Evolutionary conservation across 2,888 invertebrate genomes (phyloP), one percentile per base, ranked within the genome.

Genomic region (Synanthedon formicaeformis): DNA sequence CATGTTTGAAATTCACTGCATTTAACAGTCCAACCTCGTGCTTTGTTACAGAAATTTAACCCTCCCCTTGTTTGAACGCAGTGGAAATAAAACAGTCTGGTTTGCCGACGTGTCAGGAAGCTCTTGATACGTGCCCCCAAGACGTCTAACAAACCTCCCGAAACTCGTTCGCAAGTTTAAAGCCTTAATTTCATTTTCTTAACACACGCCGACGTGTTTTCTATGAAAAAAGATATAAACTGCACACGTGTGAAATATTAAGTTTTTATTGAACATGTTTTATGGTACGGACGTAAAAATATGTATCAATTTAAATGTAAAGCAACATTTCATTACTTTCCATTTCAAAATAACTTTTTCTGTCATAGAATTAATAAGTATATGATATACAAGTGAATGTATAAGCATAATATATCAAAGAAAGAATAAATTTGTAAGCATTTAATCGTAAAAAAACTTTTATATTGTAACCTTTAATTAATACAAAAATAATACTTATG

Each of bases 111-210:
- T 71, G 74, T 73, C 73, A 73, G 68, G 63, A 49, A 67, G 69
- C 66, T 69, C 69, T 81, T 83, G 84, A 83, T 79, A 78, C 68
- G 75, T 71, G 65, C 58, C 64, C 65, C 67, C 56, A 73, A 73
- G 68, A 67, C 62, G 60, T 60, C 66, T 69, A 61, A 69, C 70
- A 76, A 76, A 73, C 75, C 75, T 69, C 75, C 72, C 78, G 75
- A 79, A 81, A 81, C 74, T 82, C 78, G 77, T 71, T 75, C 74
- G 65, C 72, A 75, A 83, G 73, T 81, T 82, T 75, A 69, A 77
- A 77, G 78, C 78, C 83, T 79, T 79, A 82, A 83, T 86, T 86
- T 86, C 84, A 86, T 86, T 85, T 84, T 78, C 75, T 69, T 71
- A 66, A 71, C 73, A 67, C 69, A 71, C 66, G 70, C 59, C 60